Conservation (phyloP, 2,888 invertebrate genomes). For the Cerastoderma edule region DNA sequence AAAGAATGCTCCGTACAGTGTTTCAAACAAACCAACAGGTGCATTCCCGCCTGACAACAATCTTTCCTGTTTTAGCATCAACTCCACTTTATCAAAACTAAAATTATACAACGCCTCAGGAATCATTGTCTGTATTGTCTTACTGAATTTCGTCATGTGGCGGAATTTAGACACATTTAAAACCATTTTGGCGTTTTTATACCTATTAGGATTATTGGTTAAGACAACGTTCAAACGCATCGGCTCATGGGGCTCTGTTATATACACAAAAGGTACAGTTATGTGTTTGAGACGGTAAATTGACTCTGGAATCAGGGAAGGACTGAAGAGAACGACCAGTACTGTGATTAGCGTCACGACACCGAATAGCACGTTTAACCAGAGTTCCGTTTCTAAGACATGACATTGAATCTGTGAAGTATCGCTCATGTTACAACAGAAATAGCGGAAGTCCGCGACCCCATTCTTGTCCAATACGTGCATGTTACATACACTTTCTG, state of each 20-base stretch:
- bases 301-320: constrained; percentile 69
- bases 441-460: constrained; percentile 44
- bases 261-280: constrained; percentile 19
- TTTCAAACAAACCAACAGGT: constrained; percentile 67
- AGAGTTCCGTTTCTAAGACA: constrained; percentile 58
- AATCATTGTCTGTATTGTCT: constrained; percentile 34
- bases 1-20: constrained; percentile 71
- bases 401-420: constrained; percentile 29
- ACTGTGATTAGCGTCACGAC: constrained; percentile 70
- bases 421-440: constrained; percentile 41
- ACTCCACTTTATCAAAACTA: constrained; percentile 55
- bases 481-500: constrained; percentile 67
- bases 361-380: constrained; percentile 66
- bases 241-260: constrained; percentile 14
- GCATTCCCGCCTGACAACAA: constrained; percentile 65
- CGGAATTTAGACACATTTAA: constrained; percentile 41
- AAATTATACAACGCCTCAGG: constrained; percentile 43
- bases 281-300: constrained; percentile 62
- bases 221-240: constrained; percentile 24
- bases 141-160: constrained; percentile 44
- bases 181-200: constrained; percentile 17
- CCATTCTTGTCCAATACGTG: constrained; percentile 38
- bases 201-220: constrained; percentile 37
- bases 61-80: constrained; percentile 65
- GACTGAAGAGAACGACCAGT: constrained; percentile 74